Evolutionary conservation across 2,888 invertebrate species (phyloP), one percentile per base, ranked within the genome.

Genomic region (Drosophila limbata): DNA sequence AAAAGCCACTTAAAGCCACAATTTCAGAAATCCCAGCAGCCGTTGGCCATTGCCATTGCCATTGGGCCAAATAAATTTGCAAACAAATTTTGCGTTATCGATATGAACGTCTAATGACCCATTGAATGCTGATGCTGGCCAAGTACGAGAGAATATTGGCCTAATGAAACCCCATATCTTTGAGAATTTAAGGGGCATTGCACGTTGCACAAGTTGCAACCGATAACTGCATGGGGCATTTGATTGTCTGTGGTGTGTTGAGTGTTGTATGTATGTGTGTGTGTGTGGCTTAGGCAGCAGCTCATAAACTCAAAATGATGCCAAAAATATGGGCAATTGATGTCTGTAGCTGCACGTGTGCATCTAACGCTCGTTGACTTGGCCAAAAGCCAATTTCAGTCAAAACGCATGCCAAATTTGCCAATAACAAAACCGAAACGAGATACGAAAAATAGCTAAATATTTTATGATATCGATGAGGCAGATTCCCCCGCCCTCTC

Each of bases 401-500:
- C 84, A 84, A 88, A 81, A 83, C 74, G 76, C 84, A 89, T 89
- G 79, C 74, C 87, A 87, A 84, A 84, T 86, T 88, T 88, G 80
- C 81, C 81, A 88, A 86, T 83, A 88, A 79, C 82, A 73, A 73
- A 82, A 82, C 83, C 80, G 69, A 83, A 85, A 81, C 79, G 73
- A 83, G 77, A 85, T 88, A 77, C 86, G 88, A 85, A 88, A 84
- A 88, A 84, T 85, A 69, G 77, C 86, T 79, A 82, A 84, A 84
- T 84, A 88, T 88, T 84, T 88, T 81, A 87, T 87, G 81, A 79
- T 76, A 86, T 84, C 87, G 81, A 86, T 83, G 83, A 80, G 83
- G 72, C 75, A 40, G 60, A 48, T 31, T 48, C 48, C 44, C 17
- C 11, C 52, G 44, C n/a, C 28, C 28, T 5, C 8, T 13, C 45